phyloP scores from a whole-genome alignment of 2,888 invertebrate genomes.

The Lasioglossum figueresi region DNA sequence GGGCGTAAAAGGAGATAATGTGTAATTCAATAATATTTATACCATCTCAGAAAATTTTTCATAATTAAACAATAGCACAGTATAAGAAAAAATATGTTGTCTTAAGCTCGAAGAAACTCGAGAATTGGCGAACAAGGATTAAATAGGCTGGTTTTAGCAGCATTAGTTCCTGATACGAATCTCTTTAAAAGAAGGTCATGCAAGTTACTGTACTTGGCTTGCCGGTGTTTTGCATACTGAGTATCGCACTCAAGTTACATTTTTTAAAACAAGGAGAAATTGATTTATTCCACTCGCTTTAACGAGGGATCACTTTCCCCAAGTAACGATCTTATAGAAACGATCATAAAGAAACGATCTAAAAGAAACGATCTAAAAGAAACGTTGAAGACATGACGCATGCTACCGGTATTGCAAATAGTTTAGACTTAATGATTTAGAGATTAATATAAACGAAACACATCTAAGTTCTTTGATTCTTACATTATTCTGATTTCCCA shows the following conservation, averaged over 20 bases:
- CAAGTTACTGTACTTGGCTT: not conserved
- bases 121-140: not conserved
- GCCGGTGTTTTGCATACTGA: not conserved
- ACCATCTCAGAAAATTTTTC: not conserved
- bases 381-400: not conserved
- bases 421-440: not conserved
- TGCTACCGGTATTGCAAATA: not conserved
- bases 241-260: not conserved
- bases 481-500: not conserved
- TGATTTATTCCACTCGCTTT: not conserved
- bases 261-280: conserved; percentile 2
- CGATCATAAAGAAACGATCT: no score
- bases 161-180: not conserved
- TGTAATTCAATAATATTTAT: not conserved
- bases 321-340: not conserved
- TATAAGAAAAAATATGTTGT: not conserved
- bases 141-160: not conserved
- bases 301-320: not conserved
- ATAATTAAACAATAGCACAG: not conserved
- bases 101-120: not conserved
- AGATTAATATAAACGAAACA: no score
- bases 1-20: not conserved
- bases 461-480: not conserved
- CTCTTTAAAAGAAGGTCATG: not conserved
- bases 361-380: not conserved